Conservation (phyloP, 2,888 invertebrate species). For the Odontomyia ornata region DNA sequence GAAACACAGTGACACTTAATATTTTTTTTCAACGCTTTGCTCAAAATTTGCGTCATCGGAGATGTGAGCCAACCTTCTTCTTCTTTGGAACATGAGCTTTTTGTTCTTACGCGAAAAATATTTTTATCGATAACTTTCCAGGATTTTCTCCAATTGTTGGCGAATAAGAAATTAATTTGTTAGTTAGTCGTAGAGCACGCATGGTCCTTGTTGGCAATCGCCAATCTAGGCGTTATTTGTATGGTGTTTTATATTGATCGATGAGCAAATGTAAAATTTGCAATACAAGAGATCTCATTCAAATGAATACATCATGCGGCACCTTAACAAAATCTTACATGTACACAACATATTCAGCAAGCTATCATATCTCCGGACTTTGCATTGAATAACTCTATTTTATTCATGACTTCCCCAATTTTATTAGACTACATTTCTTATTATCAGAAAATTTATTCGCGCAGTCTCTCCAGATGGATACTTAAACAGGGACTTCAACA, state of each 20-base stretch:
- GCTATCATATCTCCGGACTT: slow-evolving; percentile 69
- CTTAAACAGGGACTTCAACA: too few relatives aligned
- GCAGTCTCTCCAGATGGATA: too few relatives aligned
- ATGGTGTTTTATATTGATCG: slow-evolving; percentile 72
- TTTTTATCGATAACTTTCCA: slow-evolving; percentile 58
- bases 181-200: slow-evolving; percentile 75
- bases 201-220: slow-evolving; percentile 75
- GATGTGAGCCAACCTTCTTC: slow-evolving; percentile 72
- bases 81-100: slow-evolving; percentile 69
- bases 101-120: slow-evolving; percentile 65
- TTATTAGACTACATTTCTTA: too few relatives aligned
- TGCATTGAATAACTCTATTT: slow-evolving; percentile 60
- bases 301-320: slow-evolving; percentile 71
- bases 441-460: too few relatives aligned
- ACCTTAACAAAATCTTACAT: slow-evolving; percentile 78
- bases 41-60: slow-evolving; percentile 69
- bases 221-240: slow-evolving; percentile 81
- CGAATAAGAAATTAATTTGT: too few relatives aligned
- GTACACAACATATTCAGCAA: slow-evolving; percentile 75
- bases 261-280: slow-evolving; percentile 77
- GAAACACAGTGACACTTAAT: slow-evolving; percentile 22
- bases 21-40: slow-evolving; percentile 44
- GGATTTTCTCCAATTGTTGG: slow-evolving; percentile 79
- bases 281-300: slow-evolving; percentile 71
- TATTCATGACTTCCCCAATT: too few relatives aligned